A percentile compares a stretch with the other conserved stretches of the same genome.
phyloP scores from a whole-genome alignment of 1,140 invertebrate genomes.

The Cheumatopsyche charites region DNA sequence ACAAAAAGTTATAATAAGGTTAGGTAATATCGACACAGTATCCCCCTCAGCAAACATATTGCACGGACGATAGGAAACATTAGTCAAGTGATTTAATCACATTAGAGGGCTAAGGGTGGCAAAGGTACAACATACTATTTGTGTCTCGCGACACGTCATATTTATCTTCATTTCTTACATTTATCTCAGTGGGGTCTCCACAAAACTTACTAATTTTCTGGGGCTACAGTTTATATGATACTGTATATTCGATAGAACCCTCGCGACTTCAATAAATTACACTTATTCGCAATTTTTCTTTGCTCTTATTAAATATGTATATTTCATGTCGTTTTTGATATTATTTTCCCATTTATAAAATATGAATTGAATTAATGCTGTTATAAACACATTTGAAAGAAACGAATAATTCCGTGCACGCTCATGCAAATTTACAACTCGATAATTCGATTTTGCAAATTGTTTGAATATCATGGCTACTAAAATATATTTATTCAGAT shows the following conservation, averaged over 20 bases:
- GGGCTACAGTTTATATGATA: conserved; percentile 8
- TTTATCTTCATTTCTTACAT: conserved; percentile 45
- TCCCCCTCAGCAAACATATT: conserved; percentile 32
- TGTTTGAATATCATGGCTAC: too few species aligned
- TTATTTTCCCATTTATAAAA: conserved; percentile 7
- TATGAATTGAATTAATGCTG: too few species aligned
- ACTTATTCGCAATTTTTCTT: conserved; percentile 17
- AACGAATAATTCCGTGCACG: too few species aligned
- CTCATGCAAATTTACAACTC: too few species aligned
- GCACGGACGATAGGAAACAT: conserved; percentile 32
- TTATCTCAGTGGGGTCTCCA: conserved; percentile 6
- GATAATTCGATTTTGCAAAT: too few species aligned
- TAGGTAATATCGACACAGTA: not conserved
- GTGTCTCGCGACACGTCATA: conserved; percentile 35
- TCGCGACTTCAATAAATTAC: conserved; percentile 22
- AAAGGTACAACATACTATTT: conserved; percentile 13
- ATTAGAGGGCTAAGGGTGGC: conserved; percentile 42
- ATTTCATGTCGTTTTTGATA: not conserved
- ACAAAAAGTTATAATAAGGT: conserved; percentile 8
- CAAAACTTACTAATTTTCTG: conserved; percentile 29
- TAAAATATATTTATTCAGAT: too few species aligned
- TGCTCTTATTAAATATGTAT: not conserved
- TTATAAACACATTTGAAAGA: too few species aligned
- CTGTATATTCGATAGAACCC: not conserved
- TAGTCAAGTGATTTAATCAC: conserved; percentile 47